phyloP scores from a whole-genome alignment of 2,797 vertebrate genomes.

The Gymnoscopelus microlampas region DNA sequence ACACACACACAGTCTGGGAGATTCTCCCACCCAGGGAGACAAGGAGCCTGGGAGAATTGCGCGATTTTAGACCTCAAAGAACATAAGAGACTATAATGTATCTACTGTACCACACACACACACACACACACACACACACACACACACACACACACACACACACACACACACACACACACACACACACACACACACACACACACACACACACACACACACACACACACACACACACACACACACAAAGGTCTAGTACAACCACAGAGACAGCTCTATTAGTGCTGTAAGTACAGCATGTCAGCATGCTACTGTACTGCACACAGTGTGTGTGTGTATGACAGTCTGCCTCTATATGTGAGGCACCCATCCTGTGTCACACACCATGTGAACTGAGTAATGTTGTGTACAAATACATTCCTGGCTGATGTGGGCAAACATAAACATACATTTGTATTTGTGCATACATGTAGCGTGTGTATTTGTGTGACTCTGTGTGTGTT shows the following conservation, averaged over 20 bases:
- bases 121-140: neutral
- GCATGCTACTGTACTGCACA: conserved; percentile 26
- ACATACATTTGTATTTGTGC: conserved; percentile 18
- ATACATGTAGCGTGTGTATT: conserved; percentile 27
- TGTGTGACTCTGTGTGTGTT: conserved; percentile 49
- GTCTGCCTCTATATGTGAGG: conserved; percentile 27
- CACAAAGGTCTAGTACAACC: conserved; percentile 2
- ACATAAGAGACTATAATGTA: conserved; percentile 16
- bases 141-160: neutral
- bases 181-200: conserved; percentile 2
- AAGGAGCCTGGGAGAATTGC: conserved; percentile 1
- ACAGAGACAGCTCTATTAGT: conserved; percentile 3
- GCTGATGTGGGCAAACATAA: conserved; percentile 53
- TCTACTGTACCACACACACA: neutral
- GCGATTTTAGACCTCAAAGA: conserved; percentile 18
- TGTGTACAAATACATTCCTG: conserved; percentile 58
- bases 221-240: conserved; percentile 7
- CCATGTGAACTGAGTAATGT: conserved; percentile 53
- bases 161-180: neutral
- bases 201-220: neutral
- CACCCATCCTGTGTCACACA: conserved; percentile 37
- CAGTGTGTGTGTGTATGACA: conserved; percentile 35
- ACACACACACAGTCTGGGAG: conserved; percentile 15
- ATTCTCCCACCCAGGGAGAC: conserved; percentile 19
- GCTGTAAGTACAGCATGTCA: conserved; percentile 20